phyloP scores from a whole-genome alignment of 2,797 vertebrate species.

The Megaceryle alcyon region DNA sequence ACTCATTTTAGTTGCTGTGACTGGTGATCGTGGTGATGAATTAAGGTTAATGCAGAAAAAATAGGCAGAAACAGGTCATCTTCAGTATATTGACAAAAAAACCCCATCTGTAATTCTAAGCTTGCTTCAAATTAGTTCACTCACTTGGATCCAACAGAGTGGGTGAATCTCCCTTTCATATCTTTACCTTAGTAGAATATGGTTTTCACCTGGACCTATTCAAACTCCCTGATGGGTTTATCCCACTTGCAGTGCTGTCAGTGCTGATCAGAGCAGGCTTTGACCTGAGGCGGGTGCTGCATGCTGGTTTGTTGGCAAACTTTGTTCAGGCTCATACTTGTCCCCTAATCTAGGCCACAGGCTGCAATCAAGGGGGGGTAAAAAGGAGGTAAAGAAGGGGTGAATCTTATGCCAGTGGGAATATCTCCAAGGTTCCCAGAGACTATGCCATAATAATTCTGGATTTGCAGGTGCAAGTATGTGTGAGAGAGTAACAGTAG shows the following conservation, averaged over 20 bases:
- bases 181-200: neutral
- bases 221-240: neutral
- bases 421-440: neutral
- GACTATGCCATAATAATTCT: neutral
- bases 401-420: neutral
- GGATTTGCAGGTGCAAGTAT: neutral
- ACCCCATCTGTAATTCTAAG: neutral
- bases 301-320: neutral
- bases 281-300: neutral
- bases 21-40: neutral
- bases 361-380: rapidly evolving
- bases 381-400: neutral
- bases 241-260: neutral
- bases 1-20: neutral
- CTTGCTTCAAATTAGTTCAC: neutral
- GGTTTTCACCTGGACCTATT: neutral
- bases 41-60: neutral
- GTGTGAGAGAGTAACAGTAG: neutral
- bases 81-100: neutral
- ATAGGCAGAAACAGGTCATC: neutral
- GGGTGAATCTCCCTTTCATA: neutral
- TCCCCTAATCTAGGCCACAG: neutral
- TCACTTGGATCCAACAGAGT: neutral
- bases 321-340: neutral
- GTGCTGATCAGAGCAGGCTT: neutral